Evolutionary conservation across 2,888 invertebrate species (phyloP).

Genomic region (Chloroclysta siterata): DNA sequence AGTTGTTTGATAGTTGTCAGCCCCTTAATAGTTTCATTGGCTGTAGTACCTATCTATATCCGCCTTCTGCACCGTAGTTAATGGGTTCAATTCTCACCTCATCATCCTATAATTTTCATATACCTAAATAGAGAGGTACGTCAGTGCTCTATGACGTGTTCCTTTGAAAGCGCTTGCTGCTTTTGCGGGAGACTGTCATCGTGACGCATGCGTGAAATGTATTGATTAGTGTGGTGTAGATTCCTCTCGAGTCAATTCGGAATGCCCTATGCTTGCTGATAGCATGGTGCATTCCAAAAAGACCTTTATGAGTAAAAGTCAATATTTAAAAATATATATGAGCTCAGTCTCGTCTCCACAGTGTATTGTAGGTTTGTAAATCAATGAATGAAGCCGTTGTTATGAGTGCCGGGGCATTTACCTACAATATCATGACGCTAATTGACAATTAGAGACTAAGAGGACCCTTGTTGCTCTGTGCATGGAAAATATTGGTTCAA

Average conservation of each 20-base stretch:
- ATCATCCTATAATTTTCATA: too few species aligned
- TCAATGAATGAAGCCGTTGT: conserved; percentile 41
- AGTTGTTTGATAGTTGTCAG: too few species aligned
- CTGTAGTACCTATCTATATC: too few species aligned
- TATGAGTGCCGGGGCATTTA: background rate
- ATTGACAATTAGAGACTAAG: conserved; percentile 23
- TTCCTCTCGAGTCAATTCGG: conserved; percentile 50
- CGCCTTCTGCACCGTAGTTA: too few species aligned
- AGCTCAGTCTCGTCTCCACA: conserved; percentile 4
- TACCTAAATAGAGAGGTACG: too few species aligned
- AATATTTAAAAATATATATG: conserved; percentile 15
- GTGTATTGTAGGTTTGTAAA: conserved; percentile 19
- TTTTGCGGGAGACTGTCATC: conserved; percentile 51
- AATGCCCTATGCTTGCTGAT: conserved; percentile 37
- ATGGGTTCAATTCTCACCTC: too few species aligned
- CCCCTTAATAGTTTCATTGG: too few species aligned
- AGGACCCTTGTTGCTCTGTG: conserved; percentile 15
- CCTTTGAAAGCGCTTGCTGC: background rate
- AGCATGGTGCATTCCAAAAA: too few species aligned
- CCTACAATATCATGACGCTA: conserved; percentile 12
- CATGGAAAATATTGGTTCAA: conserved; percentile 21
- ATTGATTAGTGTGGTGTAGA: conserved; percentile 74
- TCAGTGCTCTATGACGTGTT: too few species aligned
- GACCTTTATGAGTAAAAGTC: too few species aligned
- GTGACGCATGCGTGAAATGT: conserved; percentile 80